These are phyloP conservation scores for Gobius niger DNA, from an alignment of 2,113 vertebrate species.

Conservation along the genomic window DNA sequence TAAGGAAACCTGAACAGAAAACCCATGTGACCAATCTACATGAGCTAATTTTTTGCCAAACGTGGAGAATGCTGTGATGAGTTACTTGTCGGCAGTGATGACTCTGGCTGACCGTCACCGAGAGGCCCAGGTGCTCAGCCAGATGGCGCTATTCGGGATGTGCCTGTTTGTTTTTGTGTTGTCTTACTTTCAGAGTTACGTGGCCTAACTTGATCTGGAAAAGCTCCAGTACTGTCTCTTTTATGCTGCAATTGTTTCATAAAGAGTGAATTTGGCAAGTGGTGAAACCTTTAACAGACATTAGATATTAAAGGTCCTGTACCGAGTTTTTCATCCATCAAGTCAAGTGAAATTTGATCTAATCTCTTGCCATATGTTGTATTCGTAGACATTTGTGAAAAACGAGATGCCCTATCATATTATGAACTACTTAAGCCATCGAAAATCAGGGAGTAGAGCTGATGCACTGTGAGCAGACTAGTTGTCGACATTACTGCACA, in stretches of 20 bases:
- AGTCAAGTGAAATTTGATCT: no score
- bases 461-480: no score
- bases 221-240: conserved; percentile 46
- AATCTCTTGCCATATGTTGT: no score
- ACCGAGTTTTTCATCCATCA: no score
- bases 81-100: conserved; percentile 34
- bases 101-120: not conserved
- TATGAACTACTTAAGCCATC: no score
- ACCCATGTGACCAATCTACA: conserved; percentile 79
- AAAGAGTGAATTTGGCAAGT: conserved; percentile 42
- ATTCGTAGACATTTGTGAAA: no score
- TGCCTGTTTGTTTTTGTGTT: conserved; percentile 54
- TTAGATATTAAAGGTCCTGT: not conserved
- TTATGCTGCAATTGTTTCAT: conserved; percentile 65
- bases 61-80: conserved; percentile 66
- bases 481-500: no score
- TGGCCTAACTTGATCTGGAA: conserved; percentile 43
- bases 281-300: conserved; percentile 37
- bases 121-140: conserved; percentile 12
- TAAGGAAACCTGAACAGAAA: conserved; percentile 18
- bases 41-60: conserved; percentile 88
- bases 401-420: no score
- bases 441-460: no score
- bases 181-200: conserved; percentile 8
- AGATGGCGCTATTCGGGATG: conserved; percentile 48